Base-by-base conservation (phyloP, 2,113 vertebrate species). In the Ursus arctos region DNA sequence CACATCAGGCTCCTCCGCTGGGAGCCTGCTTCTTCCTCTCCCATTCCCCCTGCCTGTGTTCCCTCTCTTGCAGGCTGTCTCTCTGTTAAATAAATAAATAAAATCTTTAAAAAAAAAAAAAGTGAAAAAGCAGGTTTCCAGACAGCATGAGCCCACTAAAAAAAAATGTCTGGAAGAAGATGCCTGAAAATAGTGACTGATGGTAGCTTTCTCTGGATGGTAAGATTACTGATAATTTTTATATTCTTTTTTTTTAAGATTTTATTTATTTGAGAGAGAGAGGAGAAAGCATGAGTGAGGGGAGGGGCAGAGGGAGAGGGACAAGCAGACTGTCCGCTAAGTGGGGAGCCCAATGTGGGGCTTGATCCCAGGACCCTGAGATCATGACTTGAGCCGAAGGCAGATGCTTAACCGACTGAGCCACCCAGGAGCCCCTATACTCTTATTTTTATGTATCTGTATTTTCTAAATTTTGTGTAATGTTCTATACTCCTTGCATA, bases 381-480 rank as follows among this genome's bases (percentile, higher is more conserved):
- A n/a, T 69, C 67, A 69, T 4, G 33, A 69, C 33, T n/a, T 33
- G 33, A 69, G 67, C 33, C 33, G 7, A 67, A 67, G 67, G 33
- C 67, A 36, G 7, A 63, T 28, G 12, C 26, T 6, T 63, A 69
- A 69, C 67, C 21, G 67, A 69, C 33, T 69, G 67, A 69, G 16
- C 33, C 33, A 36, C n/a, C 67, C 67, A 69, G 18, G 67, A n/a
- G n/a, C 33, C 16, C 67, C 33, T 69, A 36, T 21, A 69, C 31
- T 49, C 28, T 77, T 67, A 33, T 67, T 77, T 81, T 77, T 86
- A 67, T 24, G 65, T 16, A 82, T 14, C 28, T 49, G 2, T 94
- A 69, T 80, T 94, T 94, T 94, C 72, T 79, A 80, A 90, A 90
- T 90, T 61, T 91, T 85, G 71, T 47, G 24, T 69, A 95, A 88